A percentile compares a stretch with the other conserved stretches of the same genome.
phyloP scores from a whole-genome alignment of 1,140 invertebrate species.

The Tetramorium parvispinum region DNA sequence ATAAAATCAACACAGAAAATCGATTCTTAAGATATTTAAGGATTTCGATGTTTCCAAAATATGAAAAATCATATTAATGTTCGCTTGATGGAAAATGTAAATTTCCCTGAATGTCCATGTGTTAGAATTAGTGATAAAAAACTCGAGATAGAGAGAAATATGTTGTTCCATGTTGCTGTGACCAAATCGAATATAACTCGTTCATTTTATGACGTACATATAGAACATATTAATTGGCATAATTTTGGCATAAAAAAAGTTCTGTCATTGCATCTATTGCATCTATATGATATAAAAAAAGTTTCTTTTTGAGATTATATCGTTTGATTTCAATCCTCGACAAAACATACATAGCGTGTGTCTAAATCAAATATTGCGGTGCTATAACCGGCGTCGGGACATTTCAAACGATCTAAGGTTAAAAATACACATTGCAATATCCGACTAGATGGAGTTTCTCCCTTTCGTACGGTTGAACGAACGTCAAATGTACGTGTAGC shows the following conservation, averaged over 20 bases:
- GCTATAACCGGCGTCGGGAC: not conserved
- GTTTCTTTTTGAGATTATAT: not conserved
- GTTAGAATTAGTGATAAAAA: not conserved
- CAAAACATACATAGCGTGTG: not conserved
- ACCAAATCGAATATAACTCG: not conserved
- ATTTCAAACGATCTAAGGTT: conserved; percentile 27
- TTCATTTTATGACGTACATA: not conserved
- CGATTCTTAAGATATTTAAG: not conserved
- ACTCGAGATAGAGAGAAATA: not conserved
- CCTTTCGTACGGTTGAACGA: not conserved
- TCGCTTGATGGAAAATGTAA: not conserved
- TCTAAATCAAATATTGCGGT: conserved; percentile 22
- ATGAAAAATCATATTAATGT: not conserved
- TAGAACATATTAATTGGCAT: not conserved
- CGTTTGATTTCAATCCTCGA: not conserved
- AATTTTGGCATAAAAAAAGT: not conserved
- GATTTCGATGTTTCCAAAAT: not conserved
- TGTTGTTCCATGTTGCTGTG: not conserved
- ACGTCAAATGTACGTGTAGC: conserved; percentile 23
- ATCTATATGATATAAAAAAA: not conserved
- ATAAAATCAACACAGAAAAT: not conserved
- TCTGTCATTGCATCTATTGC: not conserved
- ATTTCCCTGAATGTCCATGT: not conserved
- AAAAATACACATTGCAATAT: conserved; percentile 37
- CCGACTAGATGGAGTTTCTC: not conserved